Conservation (phyloP, 2,113 vertebrate species). For the Aptenodytes forsteri region DNA sequence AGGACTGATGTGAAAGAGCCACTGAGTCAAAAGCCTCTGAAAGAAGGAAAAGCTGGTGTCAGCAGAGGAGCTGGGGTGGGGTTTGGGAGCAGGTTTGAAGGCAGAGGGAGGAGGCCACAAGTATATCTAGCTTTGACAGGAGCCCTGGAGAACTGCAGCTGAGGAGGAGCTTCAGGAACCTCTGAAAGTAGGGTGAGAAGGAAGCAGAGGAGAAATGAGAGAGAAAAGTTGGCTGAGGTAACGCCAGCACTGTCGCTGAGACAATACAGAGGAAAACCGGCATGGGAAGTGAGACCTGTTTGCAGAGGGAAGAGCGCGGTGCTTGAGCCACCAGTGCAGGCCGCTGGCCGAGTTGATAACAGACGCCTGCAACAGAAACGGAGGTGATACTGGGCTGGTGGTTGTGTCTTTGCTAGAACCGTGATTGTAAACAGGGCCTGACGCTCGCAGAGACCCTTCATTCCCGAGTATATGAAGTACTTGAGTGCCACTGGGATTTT, state of each 20-base stretch:
- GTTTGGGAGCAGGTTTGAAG: not conserved
- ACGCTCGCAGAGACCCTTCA: rapidly evolving
- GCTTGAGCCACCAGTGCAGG: not conserved
- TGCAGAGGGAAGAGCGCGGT: not conserved
- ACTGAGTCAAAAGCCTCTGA: not conserved
- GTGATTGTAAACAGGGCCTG: not conserved
- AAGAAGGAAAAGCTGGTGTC: not conserved
- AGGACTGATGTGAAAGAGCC: not conserved
- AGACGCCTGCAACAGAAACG: not conserved
- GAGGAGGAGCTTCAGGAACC: not conserved
- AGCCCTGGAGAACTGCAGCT: not conserved
- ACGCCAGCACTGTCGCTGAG: not conserved
- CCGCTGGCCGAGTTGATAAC: not conserved
- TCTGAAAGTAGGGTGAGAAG: not conserved
- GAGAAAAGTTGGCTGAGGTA: not conserved
- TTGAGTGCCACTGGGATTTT: not conserved
- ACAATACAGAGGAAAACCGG: not conserved
- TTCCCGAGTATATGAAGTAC: not conserved
- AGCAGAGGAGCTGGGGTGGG: not conserved
- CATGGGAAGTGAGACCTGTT: rapidly evolving
- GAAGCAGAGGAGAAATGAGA: not conserved
- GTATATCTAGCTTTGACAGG: not conserved
- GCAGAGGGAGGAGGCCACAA: not conserved
- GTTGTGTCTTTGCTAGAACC: not conserved
- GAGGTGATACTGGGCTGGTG: not conserved